These are phyloP conservation scores for Acleris holmiana DNA, from an alignment of 2,888 invertebrate species.

Conservation along the genomic window DNA sequence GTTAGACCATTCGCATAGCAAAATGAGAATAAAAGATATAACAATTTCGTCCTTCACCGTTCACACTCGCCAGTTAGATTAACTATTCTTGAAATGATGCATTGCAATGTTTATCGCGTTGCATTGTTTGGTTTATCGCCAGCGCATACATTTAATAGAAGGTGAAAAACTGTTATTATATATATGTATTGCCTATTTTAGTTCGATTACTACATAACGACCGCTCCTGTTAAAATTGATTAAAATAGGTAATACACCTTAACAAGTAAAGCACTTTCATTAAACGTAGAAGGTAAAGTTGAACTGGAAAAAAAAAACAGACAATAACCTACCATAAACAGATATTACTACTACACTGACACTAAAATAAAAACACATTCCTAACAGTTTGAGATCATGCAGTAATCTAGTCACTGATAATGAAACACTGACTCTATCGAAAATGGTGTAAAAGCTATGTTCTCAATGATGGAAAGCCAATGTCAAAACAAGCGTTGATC, in stretches of 20 bases:
- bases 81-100: conserved; percentile 47
- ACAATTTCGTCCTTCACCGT: conserved; percentile 70
- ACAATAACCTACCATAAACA: conserved; percentile 43
- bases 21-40: conserved; percentile 50
- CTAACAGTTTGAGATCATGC: conserved; percentile 49
- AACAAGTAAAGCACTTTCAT: conserved; percentile 13
- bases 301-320: conserved; percentile 39
- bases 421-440: conserved; percentile 57
- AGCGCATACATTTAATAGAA: conserved; percentile 52
- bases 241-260: conserved; percentile 13
- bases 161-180: conserved; percentile 41
- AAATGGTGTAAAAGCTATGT: conserved; percentile 69
- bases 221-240: background rate
- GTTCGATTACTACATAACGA: background rate
- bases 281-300: conserved; percentile 27
- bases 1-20: conserved; percentile 55
- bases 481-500: conserved; percentile 62
- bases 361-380: conserved; percentile 22
- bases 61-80: conserved; percentile 72
- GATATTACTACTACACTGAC: conserved; percentile 26
- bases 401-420: conserved; percentile 42
- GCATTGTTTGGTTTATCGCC: conserved; percentile 55
- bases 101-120: conserved; percentile 50
- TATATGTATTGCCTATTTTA: conserved; percentile 40
- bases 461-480: conserved; percentile 58